Conservation (phyloP, 2,888 invertebrate species). For the Trichopoda pennipes region DNA sequence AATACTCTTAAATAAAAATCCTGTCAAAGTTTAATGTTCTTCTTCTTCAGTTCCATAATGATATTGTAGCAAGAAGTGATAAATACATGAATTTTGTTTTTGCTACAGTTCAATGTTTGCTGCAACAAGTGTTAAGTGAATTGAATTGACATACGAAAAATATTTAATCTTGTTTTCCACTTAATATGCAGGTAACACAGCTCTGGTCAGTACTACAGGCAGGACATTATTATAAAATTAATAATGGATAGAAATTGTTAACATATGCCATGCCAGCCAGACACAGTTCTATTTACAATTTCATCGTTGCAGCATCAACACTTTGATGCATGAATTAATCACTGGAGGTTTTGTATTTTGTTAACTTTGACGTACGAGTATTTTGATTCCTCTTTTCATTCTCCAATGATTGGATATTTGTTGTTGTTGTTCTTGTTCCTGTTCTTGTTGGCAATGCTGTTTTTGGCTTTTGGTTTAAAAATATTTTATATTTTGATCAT, state of each 20-base stretch:
- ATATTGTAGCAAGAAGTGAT: not conserved
- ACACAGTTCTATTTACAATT: not conserved
- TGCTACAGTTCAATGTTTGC: not conserved
- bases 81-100: conserved; percentile 1
- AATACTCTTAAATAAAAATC: not conserved
- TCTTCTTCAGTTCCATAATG: not conserved
- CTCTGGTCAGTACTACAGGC: too few relatives aligned
- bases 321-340: not conserved
- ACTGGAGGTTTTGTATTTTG: not conserved
- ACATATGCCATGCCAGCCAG: too few relatives aligned
- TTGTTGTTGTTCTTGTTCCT: not conserved
- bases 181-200: too few relatives aligned
- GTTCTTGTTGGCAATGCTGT: too few relatives aligned
- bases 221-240: too few relatives aligned
- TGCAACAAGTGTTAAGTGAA: not conserved
- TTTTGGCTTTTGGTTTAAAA: too few relatives aligned
- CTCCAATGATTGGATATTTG: not conserved
- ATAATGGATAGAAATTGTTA: too few relatives aligned
- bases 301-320: not conserved
- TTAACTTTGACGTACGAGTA: not conserved
- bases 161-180: not conserved
- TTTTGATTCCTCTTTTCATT: not conserved
- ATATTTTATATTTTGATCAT: not conserved
- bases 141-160: not conserved
- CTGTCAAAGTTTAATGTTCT: not conserved